phyloP scores from a whole-genome alignment of 2,113 vertebrate genomes.

The Burhinus bistriatus region DNA sequence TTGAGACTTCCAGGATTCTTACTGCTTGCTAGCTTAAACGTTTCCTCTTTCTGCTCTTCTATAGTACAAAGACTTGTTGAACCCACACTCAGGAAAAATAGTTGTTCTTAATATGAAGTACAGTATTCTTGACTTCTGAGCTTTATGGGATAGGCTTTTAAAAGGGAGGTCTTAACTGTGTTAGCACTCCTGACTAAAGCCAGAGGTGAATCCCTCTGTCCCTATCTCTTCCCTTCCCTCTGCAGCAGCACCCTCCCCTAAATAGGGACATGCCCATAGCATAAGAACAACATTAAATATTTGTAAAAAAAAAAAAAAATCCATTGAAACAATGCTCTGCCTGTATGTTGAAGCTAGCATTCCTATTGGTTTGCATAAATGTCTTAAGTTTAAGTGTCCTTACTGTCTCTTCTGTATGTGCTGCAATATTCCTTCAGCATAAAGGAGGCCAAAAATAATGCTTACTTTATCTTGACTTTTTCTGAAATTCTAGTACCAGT shows the following conservation, averaged over 20 bases:
- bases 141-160: not conserved
- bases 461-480: not conserved
- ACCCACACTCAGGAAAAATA: not conserved
- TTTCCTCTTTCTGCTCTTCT: not conserved
- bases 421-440: not conserved
- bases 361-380: not conserved
- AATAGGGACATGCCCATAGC: not conserved
- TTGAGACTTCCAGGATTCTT: not conserved
- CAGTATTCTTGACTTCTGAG: not conserved
- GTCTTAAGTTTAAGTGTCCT: conserved; percentile 21
- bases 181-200: not conserved
- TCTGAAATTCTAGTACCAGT: not conserved
- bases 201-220: not conserved
- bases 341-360: not conserved
- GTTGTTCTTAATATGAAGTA: not conserved
- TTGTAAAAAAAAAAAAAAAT: not conserved
- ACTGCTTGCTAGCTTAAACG: not conserved
- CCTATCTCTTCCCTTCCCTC: not conserved
- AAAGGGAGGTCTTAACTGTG: not conserved
- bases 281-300: not conserved
- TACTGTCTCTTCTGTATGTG: conserved; percentile 1
- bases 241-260: not conserved
- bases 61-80: not conserved
- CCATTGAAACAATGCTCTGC: not conserved
- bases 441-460: not conserved